These are phyloP conservation scores for Ceratina japonica DNA, from an alignment of 1,140 invertebrate genomes.

Conservation along the genomic window DNA sequence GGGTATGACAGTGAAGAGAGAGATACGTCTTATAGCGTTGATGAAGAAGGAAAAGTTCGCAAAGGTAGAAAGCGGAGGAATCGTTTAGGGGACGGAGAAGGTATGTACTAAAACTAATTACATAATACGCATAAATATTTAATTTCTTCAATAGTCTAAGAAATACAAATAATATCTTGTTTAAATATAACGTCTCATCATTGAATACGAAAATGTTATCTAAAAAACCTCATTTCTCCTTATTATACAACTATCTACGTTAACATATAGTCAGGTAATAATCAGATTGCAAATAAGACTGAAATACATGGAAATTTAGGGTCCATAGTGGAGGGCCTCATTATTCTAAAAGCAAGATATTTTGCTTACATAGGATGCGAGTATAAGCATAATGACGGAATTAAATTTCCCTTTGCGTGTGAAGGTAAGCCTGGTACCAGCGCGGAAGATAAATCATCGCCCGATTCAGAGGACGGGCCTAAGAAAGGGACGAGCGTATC, in stretches of 20 bases:
- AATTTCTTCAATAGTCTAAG: too few relatives aligned
- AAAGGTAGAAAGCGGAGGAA: conserved; percentile 8
- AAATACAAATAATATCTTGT: too few relatives aligned
- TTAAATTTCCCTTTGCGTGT: conserved; percentile 15
- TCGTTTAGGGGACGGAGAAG: not conserved
- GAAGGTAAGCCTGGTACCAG: not conserved
- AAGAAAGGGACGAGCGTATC: conserved; percentile 1
- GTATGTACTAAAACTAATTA: not conserved
- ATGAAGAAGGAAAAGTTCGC: conserved; percentile 38
- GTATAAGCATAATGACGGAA: conserved; percentile 1
- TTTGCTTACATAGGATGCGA: not conserved
- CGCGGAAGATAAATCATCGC: conserved; percentile 24
- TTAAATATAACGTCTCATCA: too few relatives aligned
- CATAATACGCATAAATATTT: not conserved
- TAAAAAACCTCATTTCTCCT: too few relatives aligned
- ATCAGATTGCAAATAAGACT: too few relatives aligned
- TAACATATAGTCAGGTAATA: too few relatives aligned
- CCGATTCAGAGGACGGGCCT: not conserved
- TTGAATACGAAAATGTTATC: too few relatives aligned
- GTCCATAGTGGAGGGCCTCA: not conserved
- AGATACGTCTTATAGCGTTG: not conserved
- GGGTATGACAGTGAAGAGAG: conserved; percentile 11
- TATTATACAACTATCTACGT: too few relatives aligned
- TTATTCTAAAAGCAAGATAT: not conserved
- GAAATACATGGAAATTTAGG: too few relatives aligned